phyloP scores from a whole-genome alignment of 2,797 vertebrate genomes.

The Psittacula derbiana region DNA sequence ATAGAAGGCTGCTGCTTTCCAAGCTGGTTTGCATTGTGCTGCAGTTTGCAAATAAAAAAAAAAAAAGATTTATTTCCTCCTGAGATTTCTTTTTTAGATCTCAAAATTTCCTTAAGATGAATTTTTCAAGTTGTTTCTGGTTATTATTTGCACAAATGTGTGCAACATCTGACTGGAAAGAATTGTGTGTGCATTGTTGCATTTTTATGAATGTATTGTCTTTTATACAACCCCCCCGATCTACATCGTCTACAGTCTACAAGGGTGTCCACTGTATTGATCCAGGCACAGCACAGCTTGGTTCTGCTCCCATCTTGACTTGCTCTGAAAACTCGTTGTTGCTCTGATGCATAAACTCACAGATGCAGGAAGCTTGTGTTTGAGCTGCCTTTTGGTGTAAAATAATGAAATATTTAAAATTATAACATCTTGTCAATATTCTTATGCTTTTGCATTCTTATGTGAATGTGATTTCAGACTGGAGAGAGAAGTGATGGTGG shows the following conservation, averaged over 20 bases:
- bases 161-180: not conserved
- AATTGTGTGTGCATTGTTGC: not conserved
- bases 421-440: not conserved
- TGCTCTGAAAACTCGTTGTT: not conserved
- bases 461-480: fast-evolving
- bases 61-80: conserved; percentile 22
- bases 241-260: not conserved
- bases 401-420: not conserved
- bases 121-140: not conserved
- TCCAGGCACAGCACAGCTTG: not conserved
- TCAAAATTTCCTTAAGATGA: not conserved
- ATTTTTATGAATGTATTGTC: not conserved
- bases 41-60: not conserved
- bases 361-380: not conserved
- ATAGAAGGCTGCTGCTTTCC: conserved; percentile 30
- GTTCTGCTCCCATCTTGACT: not conserved
- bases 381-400: not conserved
- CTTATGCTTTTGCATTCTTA: not conserved
- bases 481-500: not conserved
- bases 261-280: fast-evolving
- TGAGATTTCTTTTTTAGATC: conserved; percentile 6
- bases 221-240: not conserved
- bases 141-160: not conserved
- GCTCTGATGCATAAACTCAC: not conserved
- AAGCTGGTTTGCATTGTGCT: conserved; percentile 32